A percentile compares a stretch with the other conserved stretches of the same genome.
phyloP scores from a whole-genome alignment of 2,113 vertebrate species.

The Python bivittatus region DNA sequence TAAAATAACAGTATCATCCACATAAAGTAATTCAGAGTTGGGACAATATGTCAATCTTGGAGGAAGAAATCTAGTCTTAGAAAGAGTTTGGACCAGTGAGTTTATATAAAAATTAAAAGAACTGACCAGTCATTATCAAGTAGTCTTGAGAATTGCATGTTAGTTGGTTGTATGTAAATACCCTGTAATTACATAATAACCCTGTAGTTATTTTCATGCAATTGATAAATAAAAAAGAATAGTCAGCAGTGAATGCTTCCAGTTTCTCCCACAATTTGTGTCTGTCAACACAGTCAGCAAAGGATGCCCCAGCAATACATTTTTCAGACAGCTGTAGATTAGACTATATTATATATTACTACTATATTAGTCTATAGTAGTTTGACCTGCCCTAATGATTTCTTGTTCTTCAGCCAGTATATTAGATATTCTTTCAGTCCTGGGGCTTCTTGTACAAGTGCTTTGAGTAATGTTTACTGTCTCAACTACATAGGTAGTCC shows the following conservation, averaged over 20 bases:
- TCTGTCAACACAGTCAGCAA: background rate
- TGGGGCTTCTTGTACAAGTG: background rate
- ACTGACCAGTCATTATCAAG: background rate
- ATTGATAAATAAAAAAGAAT: background rate
- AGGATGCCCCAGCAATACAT: background rate
- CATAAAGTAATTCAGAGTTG: background rate
- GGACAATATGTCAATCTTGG: background rate
- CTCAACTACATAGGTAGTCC: background rate
- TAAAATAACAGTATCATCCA: background rate
- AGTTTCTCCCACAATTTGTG: background rate
- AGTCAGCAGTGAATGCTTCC: background rate
- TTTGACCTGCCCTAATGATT: background rate
- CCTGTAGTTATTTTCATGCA: background rate
- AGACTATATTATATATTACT: too few species aligned
- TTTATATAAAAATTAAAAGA: background rate
- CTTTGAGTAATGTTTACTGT: background rate
- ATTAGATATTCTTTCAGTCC: background rate
- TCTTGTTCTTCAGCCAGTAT: background rate
- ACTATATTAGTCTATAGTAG: background rate
- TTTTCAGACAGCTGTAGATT: background rate
- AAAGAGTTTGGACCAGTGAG: background rate
- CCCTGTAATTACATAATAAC: background rate
- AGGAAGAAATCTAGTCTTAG: background rate
- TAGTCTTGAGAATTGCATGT: background rate
- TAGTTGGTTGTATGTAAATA: background rate